A percentile compares a stretch with the other conserved stretches of the same genome.
These are phyloP conservation scores for Phataginus tetradactyla DNA, from an alignment of 2,797 vertebrate species.

Conservation along the genomic window DNA sequence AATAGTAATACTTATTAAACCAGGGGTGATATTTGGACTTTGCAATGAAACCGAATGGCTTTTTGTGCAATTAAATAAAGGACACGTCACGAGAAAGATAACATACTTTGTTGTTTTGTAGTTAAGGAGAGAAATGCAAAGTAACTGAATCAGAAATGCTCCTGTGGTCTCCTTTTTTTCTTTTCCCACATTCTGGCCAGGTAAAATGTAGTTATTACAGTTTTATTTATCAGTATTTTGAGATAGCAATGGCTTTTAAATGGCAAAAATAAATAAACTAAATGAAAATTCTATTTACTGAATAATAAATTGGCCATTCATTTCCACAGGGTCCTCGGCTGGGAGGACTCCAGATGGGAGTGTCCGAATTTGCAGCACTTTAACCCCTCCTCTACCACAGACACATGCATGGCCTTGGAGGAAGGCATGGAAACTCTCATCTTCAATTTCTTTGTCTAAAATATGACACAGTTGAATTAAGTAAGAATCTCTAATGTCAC, in stretches of 20 bases:
- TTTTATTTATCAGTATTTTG: background rate
- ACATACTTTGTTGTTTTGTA: background rate
- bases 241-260: background rate
- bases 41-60: background rate
- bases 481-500: background rate
- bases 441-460: background rate
- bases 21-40: background rate
- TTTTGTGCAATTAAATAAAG: slow-evolving; percentile 27
- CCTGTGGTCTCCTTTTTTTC: background rate
- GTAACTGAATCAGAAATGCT: background rate
- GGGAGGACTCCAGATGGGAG: background rate
- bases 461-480: background rate
- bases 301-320: background rate
- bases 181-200: background rate
- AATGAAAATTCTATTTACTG: background rate
- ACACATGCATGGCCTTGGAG: background rate
- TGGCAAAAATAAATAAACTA: background rate
- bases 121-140: slow-evolving; percentile 17
- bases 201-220: background rate
- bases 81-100: background rate
- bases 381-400: accelerated
- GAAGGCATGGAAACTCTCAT: background rate
- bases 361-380: background rate
- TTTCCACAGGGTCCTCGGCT: background rate
- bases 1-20: background rate